These are phyloP conservation scores for Dinocampus coccinellae DNA, from an alignment of 2,888 invertebrate species.

Conservation along the genomic window DNA sequence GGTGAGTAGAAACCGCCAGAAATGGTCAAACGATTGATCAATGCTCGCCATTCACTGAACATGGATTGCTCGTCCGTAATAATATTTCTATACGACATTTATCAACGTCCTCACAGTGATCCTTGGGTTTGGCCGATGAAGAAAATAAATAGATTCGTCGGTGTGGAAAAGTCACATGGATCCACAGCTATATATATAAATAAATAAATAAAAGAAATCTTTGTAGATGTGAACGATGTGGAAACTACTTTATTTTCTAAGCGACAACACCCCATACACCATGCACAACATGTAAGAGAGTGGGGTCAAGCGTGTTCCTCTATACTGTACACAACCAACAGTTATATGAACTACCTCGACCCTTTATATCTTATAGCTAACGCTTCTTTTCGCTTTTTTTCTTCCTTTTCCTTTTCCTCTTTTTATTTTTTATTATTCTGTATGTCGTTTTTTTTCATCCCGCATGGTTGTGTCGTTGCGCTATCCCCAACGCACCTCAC, in stretches of 20 bases:
- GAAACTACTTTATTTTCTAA: conserved; percentile 29
- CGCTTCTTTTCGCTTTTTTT: neutral
- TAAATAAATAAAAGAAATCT: conserved; percentile 12
- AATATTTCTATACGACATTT: conserved; percentile 20
- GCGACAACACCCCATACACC: conserved; percentile 13
- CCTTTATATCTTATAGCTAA: conserved; percentile 1
- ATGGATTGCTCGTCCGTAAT: conserved; percentile 4
- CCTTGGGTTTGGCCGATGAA: conserved; percentile 16
- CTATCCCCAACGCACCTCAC: conserved; percentile 58
- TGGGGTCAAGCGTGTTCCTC: conserved; percentile 18
- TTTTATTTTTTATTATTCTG: neutral
- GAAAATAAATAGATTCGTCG: conserved; percentile 30
- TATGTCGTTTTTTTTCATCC: conserved; percentile 4
- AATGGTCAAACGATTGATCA: neutral
- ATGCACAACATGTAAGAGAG: neutral
- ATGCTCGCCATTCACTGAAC: neutral
- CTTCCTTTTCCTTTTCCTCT: conserved; percentile 4
- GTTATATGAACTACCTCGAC: conserved; percentile 10
- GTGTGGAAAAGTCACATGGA: conserved; percentile 21
- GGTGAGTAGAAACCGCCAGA: neutral
- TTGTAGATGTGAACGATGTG: neutral
- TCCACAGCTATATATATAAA: neutral
- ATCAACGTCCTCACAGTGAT: conserved; percentile 22
- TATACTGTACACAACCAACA: conserved; percentile 2
- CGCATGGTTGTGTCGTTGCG: conserved; percentile 26